Conservation (phyloP, 2,113 vertebrate genomes). For the Nyctibius bracteatus region DNA sequence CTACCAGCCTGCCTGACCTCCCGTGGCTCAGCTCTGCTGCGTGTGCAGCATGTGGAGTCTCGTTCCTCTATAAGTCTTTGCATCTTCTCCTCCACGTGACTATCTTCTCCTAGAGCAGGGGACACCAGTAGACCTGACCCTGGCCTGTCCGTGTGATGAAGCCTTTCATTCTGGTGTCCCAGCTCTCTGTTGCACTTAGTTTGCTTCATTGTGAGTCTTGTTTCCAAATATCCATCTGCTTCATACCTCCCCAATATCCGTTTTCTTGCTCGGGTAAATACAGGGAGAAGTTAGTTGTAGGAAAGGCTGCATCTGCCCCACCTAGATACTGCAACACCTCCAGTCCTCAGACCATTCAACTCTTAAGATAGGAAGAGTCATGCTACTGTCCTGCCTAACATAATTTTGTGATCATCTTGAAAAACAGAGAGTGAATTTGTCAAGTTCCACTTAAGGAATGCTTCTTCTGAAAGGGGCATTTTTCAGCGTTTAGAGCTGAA, state of each 20-base stretch:
- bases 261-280: background rate
- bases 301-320: background rate
- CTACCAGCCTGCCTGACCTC: background rate
- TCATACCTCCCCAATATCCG: background rate
- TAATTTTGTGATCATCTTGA: background rate
- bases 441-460: background rate
- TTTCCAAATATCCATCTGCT: background rate
- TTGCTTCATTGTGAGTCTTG: background rate
- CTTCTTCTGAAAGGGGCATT: background rate
- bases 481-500: background rate
- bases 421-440: background rate
- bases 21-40: accelerated
- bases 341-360: background rate
- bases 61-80: background rate
- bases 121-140: background rate
- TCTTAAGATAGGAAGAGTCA: background rate
- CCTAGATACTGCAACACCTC: background rate
- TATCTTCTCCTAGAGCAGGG: background rate
- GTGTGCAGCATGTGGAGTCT: background rate
- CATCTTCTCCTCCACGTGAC: background rate
- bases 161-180: background rate
- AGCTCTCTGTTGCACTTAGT: background rate
- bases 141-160: background rate
- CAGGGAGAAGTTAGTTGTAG: background rate
- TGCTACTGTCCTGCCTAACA: background rate